Base-by-base conservation (phyloP, 2,888 invertebrate species). In the Dastarcus helophoroides region DNA sequence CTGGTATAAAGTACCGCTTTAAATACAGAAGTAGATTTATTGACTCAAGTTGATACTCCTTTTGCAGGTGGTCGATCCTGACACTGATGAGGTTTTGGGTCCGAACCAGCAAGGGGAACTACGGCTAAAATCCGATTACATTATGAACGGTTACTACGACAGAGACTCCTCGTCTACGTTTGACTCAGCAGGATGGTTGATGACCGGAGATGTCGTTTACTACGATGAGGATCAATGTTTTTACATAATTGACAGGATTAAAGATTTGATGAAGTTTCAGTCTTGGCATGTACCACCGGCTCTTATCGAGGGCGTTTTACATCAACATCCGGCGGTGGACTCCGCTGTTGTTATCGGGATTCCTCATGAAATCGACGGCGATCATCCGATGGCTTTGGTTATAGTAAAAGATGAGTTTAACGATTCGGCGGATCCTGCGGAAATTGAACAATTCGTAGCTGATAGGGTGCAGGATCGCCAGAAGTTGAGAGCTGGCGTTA, bases 161-260 rank as follows among this genome's bases (percentile, higher is more conserved):
- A 40, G 52, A 31, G 64, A 63, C 3, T 66, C 67, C 1, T 55
- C 53, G n/a, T 60, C 61, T 9, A 46, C 58, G 0, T 63, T 63
- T 31, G 56, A 64, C 5, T 50, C 53, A n/a, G 63, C 62, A 14
- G 58, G 65, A 2, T 70, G 65, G 65, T 49, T 68, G 16, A 64
- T 60, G 41, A 65, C 68, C 2, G 71, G 70, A 0, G 71, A 71
- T 36, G 49, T 69, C 12, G 58, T 63, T 12, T 68, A 65, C 37
- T 64, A 65, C 36, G 69, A 71, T 37, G 59, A 64, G 9, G 54
- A 64, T n/a, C 55, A 54, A 39, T 62, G 66, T 38, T 64, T 62
- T 34, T 69, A 52, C 47, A 60, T 64, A 19, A 58, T 67, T 0
- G 70, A 69, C 19, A 55, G 71, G 12, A 57, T 65, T 3, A 71